phyloP scores from a whole-genome alignment of 2,888 invertebrate species.

The Apodemia hepburni region DNA sequence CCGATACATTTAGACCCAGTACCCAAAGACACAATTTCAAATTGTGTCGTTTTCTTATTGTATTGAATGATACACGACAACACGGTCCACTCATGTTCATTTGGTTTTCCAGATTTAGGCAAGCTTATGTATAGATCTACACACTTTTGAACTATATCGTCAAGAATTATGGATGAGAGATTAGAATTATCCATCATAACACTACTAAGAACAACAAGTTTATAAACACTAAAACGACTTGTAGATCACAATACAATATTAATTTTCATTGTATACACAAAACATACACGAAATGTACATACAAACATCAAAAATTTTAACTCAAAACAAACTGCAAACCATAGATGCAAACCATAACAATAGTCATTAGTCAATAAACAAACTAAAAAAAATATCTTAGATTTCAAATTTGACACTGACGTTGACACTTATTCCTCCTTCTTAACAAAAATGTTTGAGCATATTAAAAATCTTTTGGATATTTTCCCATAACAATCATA shows the following conservation, averaged over 20 bases:
- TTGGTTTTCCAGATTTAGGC: constrained; percentile 91
- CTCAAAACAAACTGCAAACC: no score
- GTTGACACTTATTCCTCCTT: no score
- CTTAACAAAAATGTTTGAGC: no score
- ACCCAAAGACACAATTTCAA: constrained; percentile 88
- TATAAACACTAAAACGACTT: background rate
- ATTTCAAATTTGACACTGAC: no score
- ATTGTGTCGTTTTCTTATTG: constrained; percentile 45
- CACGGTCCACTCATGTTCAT: constrained; percentile 89
- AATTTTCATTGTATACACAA: background rate
- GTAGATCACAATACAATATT: no score
- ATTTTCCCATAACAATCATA: no score
- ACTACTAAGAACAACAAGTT: background rate
- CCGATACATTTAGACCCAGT: constrained; percentile 97
- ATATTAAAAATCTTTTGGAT: no score
- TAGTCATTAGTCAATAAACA: no score
- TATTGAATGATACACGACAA: constrained; percentile 85
- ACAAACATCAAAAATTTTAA: background rate
- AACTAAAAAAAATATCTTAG: no score
- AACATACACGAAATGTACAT: background rate
- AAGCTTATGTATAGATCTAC: constrained; percentile 80
- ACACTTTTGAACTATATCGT: constrained; percentile 80
- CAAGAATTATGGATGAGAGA: constrained; percentile 45
- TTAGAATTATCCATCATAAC: constrained; percentile 24
- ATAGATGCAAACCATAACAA: no score